Evolutionary conservation across 92 coral and sea anemone genomes (phyloP).

Genomic region (Pocillopora grandis): DNA sequence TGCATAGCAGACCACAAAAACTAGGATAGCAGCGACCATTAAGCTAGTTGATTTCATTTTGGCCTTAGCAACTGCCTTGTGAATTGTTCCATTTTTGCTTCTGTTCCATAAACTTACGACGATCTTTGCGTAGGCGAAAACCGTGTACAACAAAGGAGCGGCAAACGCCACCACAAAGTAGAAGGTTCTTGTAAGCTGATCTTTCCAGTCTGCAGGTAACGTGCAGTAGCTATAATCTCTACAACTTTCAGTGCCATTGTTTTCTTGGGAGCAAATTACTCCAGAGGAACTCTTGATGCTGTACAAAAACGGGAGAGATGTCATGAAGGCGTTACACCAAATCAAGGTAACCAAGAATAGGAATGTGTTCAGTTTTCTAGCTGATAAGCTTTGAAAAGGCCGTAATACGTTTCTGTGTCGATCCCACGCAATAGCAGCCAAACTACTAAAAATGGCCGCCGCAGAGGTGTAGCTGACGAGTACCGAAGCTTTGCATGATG

Average conservation of each 20-base stretch:
- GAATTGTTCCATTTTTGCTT: conserved; percentile 40
- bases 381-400: not conserved
- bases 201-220: conserved; percentile 6
- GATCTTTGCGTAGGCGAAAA: conserved; percentile 32
- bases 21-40: conserved; percentile 44
- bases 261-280: not conserved
- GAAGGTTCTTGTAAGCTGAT: conserved; percentile 24
- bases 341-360: not conserved
- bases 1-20: conserved; percentile 57
- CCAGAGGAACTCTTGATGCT: not conserved
- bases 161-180: conserved; percentile 45
- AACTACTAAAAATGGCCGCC: too few relatives aligned
- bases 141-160: conserved; percentile 38
- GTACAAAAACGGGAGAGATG: conserved; percentile 6
- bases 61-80: conserved; percentile 42
- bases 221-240: not conserved
- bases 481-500: too few relatives aligned
- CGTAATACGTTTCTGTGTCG: too few relatives aligned
- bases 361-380: not conserved
- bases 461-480: too few relatives aligned
- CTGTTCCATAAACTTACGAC: conserved; percentile 44
- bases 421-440: too few relatives aligned
- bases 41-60: conserved; percentile 53
- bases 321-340: conserved; percentile 23
- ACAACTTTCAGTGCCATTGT: conserved; percentile 11